phyloP scores from a whole-genome alignment of 2,888 invertebrate genomes.

The Drosophila sordidapex region DNA sequence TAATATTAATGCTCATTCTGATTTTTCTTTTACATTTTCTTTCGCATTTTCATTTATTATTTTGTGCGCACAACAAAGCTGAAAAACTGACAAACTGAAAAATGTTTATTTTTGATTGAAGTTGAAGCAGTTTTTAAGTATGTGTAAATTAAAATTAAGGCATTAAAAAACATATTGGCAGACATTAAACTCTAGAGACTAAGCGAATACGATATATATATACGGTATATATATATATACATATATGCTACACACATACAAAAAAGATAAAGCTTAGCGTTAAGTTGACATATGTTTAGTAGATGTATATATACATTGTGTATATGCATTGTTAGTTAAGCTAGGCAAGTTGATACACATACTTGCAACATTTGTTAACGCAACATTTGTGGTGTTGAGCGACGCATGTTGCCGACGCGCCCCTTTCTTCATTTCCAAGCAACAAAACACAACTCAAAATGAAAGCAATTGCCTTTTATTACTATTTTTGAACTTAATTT shows the following conservation, averaged over 20 bases:
- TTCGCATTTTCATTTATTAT: slow-evolving; percentile 30
- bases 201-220: slow-evolving; percentile 65
- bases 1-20: slow-evolving; percentile 54
- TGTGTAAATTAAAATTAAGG: slow-evolving; percentile 63
- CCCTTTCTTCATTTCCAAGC: slow-evolving; percentile 1
- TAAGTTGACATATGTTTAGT: slow-evolving; percentile 36
- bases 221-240: slow-evolving; percentile 42
- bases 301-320: slow-evolving; percentile 40
- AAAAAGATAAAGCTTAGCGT: slow-evolving; percentile 35
- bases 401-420: not conserved
- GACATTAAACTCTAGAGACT: slow-evolving; percentile 51
- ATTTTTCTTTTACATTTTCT: slow-evolving; percentile 14
- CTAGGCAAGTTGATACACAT: slow-evolving; percentile 13
- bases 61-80: slow-evolving; percentile 65
- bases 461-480: not conserved
- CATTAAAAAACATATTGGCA: slow-evolving; percentile 55
- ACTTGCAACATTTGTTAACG: not conserved
- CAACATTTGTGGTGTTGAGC: not conserved
- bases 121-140: slow-evolving; percentile 29
- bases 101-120: slow-evolving; percentile 24
- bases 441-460: slow-evolving; percentile 1
- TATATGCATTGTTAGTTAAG: slow-evolving; percentile 8
- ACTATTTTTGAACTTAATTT: not conserved
- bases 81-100: not conserved
- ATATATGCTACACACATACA: slow-evolving; percentile 19